A percentile compares a stretch with the other conserved stretches of the same genome.
These are phyloP conservation scores for Hyalella azteca DNA, from an alignment of 2,888 invertebrate species.

Conservation along the genomic window DNA sequence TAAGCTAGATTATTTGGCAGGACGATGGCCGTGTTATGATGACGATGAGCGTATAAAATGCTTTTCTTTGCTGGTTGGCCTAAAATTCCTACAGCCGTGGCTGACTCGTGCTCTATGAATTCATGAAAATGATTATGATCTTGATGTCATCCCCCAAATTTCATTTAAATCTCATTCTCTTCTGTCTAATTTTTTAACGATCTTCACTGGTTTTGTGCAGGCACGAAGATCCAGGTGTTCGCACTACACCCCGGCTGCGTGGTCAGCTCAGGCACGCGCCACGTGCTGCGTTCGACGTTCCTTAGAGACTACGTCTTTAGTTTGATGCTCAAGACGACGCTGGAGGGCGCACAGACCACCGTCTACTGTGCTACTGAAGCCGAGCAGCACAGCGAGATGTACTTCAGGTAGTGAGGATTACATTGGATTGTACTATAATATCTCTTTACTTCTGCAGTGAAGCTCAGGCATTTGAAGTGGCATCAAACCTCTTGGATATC, in stretches of 20 bases:
- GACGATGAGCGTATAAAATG: too few species aligned
- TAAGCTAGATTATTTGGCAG: too few species aligned
- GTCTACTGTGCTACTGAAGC: slow-evolving; percentile 69
- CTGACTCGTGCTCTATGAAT: too few species aligned
- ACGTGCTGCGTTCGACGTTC: slow-evolving; percentile 62
- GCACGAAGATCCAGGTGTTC: slow-evolving; percentile 64
- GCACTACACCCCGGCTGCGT: slow-evolving; percentile 65
- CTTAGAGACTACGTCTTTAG: slow-evolving; percentile 60
- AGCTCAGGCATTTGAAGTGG: background rate
- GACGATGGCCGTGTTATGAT: too few species aligned
- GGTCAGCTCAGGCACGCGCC: slow-evolving; percentile 62
- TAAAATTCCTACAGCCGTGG: too few species aligned
- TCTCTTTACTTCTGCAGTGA: background rate
- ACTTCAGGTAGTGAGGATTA: background rate
- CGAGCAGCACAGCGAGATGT: background rate
- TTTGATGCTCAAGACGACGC: slow-evolving; percentile 61
- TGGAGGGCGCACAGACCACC: slow-evolving; percentile 73
- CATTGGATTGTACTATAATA: background rate
- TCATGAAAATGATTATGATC: too few species aligned
- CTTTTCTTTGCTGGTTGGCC: too few species aligned
- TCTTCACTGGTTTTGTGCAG: slow-evolving; percentile 57
- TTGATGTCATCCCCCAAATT: too few species aligned
- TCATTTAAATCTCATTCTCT: too few species aligned
- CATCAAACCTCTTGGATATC: background rate
- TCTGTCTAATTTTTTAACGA: too few species aligned